These are phyloP conservation scores for Lasioglossum leucozonium DNA, from an alignment of 2,888 invertebrate genomes.

Conservation along the genomic window DNA sequence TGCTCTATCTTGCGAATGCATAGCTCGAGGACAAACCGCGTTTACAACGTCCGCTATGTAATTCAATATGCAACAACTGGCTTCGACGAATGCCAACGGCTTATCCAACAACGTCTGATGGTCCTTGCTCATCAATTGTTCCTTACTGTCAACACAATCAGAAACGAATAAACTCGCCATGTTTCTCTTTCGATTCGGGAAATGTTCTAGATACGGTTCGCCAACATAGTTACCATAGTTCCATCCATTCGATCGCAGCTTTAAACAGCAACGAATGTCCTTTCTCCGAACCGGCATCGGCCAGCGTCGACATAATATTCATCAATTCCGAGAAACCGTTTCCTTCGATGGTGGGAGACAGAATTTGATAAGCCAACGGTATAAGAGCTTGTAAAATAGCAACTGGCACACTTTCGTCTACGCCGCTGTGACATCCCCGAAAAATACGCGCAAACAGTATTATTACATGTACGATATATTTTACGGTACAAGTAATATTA, in stretches of 20 bases:
- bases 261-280: slow-evolving; percentile 93
- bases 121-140: slow-evolving; percentile 87
- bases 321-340: slow-evolving; percentile 92
- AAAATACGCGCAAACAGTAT: not conserved
- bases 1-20: slow-evolving; percentile 83
- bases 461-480: not conserved
- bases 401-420: slow-evolving; percentile 87
- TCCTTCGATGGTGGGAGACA: slow-evolving; percentile 88
- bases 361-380: slow-evolving; percentile 89
- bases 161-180: not conserved
- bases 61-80: slow-evolving; percentile 93
- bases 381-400: slow-evolving; percentile 90
- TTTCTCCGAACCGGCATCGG: slow-evolving; percentile 92
- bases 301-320: slow-evolving; percentile 92
- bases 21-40: slow-evolving; percentile 85
- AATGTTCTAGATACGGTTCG: not conserved
- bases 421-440: slow-evolving; percentile 81
- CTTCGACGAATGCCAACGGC: slow-evolving; percentile 87
- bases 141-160: slow-evolving; percentile 84
- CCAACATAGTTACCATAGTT: slow-evolving; percentile 86
- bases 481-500: not conserved
- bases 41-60: slow-evolving; percentile 92
- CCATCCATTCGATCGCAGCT: slow-evolving; percentile 92
- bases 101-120: slow-evolving; percentile 85
- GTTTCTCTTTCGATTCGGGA: not conserved